Evolutionary conservation across 2,888 invertebrate genomes (phyloP).

Genomic region (Prenolepis imparis): DNA sequence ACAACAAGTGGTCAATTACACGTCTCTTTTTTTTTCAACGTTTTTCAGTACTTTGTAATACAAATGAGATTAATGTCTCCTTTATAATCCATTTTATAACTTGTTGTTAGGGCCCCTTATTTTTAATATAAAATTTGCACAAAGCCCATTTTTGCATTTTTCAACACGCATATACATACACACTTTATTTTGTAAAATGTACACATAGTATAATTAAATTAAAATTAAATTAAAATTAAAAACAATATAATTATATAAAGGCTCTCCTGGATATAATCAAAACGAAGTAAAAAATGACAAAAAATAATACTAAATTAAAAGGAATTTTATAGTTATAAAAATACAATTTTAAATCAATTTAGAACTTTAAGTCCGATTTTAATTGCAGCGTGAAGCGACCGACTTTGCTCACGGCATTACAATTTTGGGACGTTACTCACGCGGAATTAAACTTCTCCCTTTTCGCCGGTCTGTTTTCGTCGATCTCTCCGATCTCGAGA

Average conservation of each 20-base stretch:
- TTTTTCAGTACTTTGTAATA: slow-evolving; percentile 5
- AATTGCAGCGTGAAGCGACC: not conserved
- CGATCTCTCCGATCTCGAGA: slow-evolving; percentile 8
- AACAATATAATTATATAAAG: too few relatives aligned
- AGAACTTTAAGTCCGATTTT: not conserved
- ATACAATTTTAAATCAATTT: not conserved
- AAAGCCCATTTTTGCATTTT: not conserved
- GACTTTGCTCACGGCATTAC: not conserved
- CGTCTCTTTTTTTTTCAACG: not conserved
- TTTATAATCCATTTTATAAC: slow-evolving; percentile 10
- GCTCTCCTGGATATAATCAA: too few relatives aligned
- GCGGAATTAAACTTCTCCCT: not conserved
- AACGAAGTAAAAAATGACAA: too few relatives aligned
- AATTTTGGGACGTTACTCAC: not conserved
- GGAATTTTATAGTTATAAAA: not conserved
- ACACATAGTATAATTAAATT: not conserved
- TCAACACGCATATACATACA: not conserved
- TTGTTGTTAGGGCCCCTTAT: not conserved
- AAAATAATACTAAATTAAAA: too few relatives aligned
- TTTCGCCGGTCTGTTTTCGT: not conserved
- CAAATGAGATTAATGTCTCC: slow-evolving; percentile 18
- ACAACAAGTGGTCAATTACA: slow-evolving; percentile 29
- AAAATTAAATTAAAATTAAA: not conserved
- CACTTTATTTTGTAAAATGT: not conserved
- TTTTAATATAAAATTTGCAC: slow-evolving; percentile 3